Conservation (phyloP, 2,888 invertebrate genomes). For the Byasa hedistus region DNA sequence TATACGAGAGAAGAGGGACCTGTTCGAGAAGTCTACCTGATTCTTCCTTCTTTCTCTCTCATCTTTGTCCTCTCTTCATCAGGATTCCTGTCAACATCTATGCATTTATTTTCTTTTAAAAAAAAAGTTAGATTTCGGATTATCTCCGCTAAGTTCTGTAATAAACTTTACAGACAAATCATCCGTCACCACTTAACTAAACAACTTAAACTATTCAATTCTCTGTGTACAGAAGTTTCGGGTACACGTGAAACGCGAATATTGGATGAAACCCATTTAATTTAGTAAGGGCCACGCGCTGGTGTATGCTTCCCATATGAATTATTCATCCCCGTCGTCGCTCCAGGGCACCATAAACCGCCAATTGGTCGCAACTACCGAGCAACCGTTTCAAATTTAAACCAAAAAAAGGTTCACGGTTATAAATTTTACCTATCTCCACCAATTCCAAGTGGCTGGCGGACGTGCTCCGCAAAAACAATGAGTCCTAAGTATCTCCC, state of each 20-base stretch:
- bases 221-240: no score
- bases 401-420: neutral
- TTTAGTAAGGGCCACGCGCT: slow-evolving; percentile 9
- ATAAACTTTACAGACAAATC: no score
- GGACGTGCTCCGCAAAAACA: neutral
- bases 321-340: slow-evolving; percentile 16
- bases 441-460: neutral
- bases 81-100: no score
- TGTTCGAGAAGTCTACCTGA: no score
- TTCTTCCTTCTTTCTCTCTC: no score
- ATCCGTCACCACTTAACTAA: no score
- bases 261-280: slow-evolving; percentile 17
- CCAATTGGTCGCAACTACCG: slow-evolving; percentile 14
- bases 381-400: slow-evolving; percentile 10
- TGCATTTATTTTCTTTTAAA: no score
- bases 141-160: no score
- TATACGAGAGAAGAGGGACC: no score
- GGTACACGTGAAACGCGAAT: neutral
- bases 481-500: neutral
- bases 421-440: slow-evolving; percentile 8
- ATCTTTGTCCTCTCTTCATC: no score
- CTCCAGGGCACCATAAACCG: slow-evolving; percentile 13
- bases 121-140: no score
- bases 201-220: no score
- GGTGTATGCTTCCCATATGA: slow-evolving; percentile 4